phyloP scores from a whole-genome alignment of 2,797 vertebrate genomes.

The Ambastaia sidthimunki region DNA sequence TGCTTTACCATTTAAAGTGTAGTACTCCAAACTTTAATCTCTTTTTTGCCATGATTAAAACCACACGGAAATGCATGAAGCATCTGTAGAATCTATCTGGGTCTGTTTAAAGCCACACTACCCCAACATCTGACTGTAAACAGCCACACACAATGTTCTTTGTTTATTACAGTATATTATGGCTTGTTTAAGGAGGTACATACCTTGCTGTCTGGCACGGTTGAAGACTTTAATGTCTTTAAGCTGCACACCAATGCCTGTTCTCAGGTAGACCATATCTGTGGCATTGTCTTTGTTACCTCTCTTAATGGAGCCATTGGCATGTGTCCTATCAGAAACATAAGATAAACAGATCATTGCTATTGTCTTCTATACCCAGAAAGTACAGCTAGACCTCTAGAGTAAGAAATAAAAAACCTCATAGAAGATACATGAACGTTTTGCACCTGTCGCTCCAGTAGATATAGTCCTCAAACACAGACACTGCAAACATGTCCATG shows the following conservation, averaged over 20 bases:
- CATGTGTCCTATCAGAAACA: constrained; percentile 86
- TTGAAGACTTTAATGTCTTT: constrained; percentile 99
- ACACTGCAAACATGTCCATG: constrained; percentile 99
- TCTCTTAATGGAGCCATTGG: constrained; percentile 96
- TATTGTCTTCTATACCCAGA: background rate
- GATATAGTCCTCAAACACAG: constrained; percentile 94
- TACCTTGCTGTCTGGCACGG: constrained; percentile 91
- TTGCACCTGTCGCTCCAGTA: constrained; percentile 96
- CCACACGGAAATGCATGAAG: too few species aligned
- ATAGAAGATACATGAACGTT: background rate
- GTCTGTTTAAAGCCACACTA: too few species aligned
- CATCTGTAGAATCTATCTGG: too few species aligned
- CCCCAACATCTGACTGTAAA: too few species aligned
- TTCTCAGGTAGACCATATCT: constrained; percentile 90
- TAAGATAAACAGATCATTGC: background rate
- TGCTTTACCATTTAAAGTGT: too few species aligned
- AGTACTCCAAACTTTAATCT: too few species aligned
- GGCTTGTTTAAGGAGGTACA: background rate
- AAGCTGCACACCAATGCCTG: constrained; percentile 93
- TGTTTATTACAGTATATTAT: background rate
- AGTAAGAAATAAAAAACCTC: background rate
- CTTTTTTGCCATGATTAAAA: too few species aligned
- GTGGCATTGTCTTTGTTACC: constrained; percentile 95
- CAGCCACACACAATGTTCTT: constrained; percentile 9
- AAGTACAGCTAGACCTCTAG: background rate